These are phyloP conservation scores for Holocentrus rufus DNA, from an alignment of 2,797 vertebrate genomes.

Conservation along the genomic window DNA sequence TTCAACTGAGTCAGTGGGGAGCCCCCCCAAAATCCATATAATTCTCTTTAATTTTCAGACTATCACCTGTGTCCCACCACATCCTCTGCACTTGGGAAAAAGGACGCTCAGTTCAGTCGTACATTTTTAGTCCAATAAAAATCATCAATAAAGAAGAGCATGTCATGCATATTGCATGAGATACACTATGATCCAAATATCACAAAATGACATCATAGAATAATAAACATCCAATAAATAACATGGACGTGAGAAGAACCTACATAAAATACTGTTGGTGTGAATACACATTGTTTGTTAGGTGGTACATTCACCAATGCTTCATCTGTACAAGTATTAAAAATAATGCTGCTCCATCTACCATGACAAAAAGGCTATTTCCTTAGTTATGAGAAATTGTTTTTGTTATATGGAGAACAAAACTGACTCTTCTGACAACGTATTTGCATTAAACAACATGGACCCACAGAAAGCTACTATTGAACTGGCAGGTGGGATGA, in stretches of 20 bases:
- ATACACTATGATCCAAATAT: background rate
- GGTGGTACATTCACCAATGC: background rate
- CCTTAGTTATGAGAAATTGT: too few relatives aligned
- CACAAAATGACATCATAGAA: background rate
- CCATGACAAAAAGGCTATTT: too few relatives aligned
- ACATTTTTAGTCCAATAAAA: slow-evolving; percentile 45
- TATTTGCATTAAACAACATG: too few relatives aligned
- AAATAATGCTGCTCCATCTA: too few relatives aligned
- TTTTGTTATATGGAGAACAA: too few relatives aligned
- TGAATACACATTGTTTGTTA: background rate
- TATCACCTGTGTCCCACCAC: slow-evolving; percentile 49
- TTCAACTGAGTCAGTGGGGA: slow-evolving; percentile 45
- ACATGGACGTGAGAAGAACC: background rate
- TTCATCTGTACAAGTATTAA: too few relatives aligned
- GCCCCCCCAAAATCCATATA: slow-evolving; percentile 41
- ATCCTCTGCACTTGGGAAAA: slow-evolving; percentile 15
- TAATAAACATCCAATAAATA: background rate
- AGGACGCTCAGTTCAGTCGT: slow-evolving; percentile 32
- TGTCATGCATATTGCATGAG: background rate
- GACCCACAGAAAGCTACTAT: too few relatives aligned
- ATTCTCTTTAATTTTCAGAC: slow-evolving; percentile 54
- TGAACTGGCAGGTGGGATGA: too few relatives aligned
- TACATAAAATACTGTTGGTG: background rate
- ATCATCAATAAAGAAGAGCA: slow-evolving; percentile 33
- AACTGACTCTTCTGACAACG: too few relatives aligned